Percentiles rank a stretch among this genome's conserved stretches.
Evolutionary conservation across 2,797 vertebrate genomes (phyloP).

Genomic region (Acanthornis magna): DNA sequence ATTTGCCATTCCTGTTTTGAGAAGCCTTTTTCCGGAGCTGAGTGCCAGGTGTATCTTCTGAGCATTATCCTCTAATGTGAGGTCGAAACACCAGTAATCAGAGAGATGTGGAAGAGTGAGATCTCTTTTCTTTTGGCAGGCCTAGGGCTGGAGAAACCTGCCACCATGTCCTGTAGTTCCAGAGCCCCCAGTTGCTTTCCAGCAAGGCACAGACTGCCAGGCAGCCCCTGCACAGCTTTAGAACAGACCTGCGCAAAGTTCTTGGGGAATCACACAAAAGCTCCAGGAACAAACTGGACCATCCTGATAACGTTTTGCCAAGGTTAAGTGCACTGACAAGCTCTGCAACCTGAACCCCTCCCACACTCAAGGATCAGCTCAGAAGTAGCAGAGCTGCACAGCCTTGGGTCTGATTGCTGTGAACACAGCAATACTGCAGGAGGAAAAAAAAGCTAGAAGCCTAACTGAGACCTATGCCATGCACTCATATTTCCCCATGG

Average conservation of each 20-base stretch:
- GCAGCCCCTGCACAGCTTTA: neutral
- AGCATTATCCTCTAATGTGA: neutral
- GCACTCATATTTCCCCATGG: neutral
- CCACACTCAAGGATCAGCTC: neutral
- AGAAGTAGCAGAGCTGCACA: neutral
- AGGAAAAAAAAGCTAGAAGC: neutral
- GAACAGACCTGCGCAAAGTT: neutral
- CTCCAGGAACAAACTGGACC: neutral
- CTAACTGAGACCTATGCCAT: rapidly evolving
- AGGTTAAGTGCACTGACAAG: neutral
- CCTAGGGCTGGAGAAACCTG: neutral
- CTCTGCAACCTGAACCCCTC: neutral
- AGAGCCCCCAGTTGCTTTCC: neutral
- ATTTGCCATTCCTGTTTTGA: neutral
- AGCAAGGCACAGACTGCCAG: neutral
- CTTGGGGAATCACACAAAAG: neutral
- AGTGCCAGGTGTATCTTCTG: neutral
- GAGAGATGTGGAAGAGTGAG: neutral
- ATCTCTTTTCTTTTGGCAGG: neutral
- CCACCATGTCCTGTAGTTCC: neutral
- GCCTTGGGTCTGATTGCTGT: neutral
- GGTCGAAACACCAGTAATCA: neutral
- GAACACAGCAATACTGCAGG: neutral
- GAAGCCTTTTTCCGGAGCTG: neutral
- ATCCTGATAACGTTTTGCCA: neutral